phyloP scores from a whole-genome alignment of 2,888 invertebrate species.

The Eristalis tenax region DNA sequence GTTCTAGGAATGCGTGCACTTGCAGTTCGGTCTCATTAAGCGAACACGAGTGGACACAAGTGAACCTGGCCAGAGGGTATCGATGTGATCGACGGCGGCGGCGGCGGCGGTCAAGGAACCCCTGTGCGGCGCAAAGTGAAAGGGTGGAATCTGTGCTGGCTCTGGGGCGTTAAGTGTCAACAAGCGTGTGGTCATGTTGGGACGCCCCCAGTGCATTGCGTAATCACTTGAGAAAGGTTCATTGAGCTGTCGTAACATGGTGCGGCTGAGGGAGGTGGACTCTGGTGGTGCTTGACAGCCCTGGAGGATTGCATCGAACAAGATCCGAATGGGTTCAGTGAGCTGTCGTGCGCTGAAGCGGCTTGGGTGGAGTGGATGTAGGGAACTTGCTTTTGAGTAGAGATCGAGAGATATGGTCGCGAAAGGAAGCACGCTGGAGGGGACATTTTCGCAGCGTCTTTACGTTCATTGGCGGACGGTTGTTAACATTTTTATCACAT shows the following conservation, averaged over 20 bases:
- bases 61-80: constrained; percentile 19
- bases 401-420: too few relatives aligned
- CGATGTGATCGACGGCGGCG: background rate
- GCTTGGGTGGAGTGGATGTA: too few relatives aligned
- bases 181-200: background rate
- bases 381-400: too few relatives aligned
- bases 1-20: constrained; percentile 36
- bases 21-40: constrained; percentile 33
- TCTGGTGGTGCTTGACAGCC: background rate
- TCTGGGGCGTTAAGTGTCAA: constrained; percentile 1
- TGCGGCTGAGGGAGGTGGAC: background rate
- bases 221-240: background rate
- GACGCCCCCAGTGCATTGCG: background rate
- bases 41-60: constrained; percentile 34
- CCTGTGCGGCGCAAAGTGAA: background rate
- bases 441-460: too few relatives aligned
- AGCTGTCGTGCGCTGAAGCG: background rate
- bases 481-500: too few relatives aligned
- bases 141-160: constrained; percentile 2
- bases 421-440: too few relatives aligned
- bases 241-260: background rate
- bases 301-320: background rate
- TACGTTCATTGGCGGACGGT: too few relatives aligned
- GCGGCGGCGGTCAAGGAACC: background rate
- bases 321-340: background rate